Evolutionary conservation across 2,888 invertebrate species (phyloP).

Genomic region (Troides oblongomaculatus): DNA sequence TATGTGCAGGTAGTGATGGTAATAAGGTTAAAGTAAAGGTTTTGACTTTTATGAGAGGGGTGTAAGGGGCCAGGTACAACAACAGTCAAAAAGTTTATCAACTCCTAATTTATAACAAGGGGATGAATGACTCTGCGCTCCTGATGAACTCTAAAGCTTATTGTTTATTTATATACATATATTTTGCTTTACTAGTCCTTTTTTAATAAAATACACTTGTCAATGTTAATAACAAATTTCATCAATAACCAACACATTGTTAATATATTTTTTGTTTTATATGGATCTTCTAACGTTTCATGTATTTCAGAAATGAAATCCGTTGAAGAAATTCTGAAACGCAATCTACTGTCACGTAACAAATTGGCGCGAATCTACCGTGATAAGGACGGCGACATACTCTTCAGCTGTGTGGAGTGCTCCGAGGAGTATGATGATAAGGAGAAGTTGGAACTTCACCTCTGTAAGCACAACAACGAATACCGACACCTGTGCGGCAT

Average conservation of each 20-base stretch:
- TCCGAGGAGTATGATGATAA: constrained; percentile 87
- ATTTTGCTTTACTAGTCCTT: too few species aligned
- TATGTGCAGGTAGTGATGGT: background rate
- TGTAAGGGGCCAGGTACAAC: too few species aligned
- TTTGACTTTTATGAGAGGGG: background rate
- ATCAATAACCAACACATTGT: too few species aligned
- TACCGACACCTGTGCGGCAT: constrained; percentile 87
- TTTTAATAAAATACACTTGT: too few species aligned
- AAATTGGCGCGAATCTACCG: constrained; percentile 87
- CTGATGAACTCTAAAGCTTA: too few species aligned
- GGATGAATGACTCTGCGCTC: too few species aligned
- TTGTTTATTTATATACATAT: too few species aligned
- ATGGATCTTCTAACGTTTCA: background rate
- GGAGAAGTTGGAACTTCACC: constrained; percentile 85
- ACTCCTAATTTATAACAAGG: too few species aligned
- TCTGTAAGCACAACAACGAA: constrained; percentile 87
- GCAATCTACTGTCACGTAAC: constrained; percentile 81
- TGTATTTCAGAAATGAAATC: constrained; percentile 39
- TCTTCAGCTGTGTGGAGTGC: constrained; percentile 88
- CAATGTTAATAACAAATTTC: too few species aligned
- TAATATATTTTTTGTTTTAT: background rate
- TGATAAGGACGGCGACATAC: constrained; percentile 82
- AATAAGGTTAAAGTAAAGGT: background rate
- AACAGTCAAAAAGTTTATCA: too few species aligned
- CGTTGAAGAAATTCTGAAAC: constrained; percentile 54